Conservation (phyloP, 2,113 vertebrate genomes). For the Hyaena hyaena region DNA sequence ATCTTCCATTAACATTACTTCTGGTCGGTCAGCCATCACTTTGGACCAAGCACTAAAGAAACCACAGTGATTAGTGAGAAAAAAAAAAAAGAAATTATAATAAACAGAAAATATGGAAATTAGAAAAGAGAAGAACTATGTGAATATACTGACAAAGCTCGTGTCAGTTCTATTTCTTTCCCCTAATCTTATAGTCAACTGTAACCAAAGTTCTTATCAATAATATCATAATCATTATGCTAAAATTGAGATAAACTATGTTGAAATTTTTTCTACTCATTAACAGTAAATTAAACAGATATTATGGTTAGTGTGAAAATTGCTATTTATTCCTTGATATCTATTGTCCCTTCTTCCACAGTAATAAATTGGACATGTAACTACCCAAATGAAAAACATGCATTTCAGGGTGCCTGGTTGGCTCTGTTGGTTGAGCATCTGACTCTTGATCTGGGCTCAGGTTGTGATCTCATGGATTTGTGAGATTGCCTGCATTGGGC, state of each 20-base stretch:
- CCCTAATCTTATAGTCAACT: background rate
- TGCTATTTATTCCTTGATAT: background rate
- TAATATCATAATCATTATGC: background rate
- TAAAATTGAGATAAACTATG: slow-evolving; percentile 9
- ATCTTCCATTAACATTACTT: background rate
- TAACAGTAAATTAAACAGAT: background rate
- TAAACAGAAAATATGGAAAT: background rate
- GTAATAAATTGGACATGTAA: background rate
- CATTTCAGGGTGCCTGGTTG: background rate
- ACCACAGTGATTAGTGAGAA: background rate
- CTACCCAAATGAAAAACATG: background rate
- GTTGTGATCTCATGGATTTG: no score
- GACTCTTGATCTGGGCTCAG: no score
- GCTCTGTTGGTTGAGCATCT: no score
- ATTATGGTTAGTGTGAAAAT: background rate
- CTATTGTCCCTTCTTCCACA: background rate
- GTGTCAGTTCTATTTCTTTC: background rate
- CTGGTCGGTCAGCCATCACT: background rate
- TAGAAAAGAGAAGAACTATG: background rate
- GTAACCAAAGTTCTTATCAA: slow-evolving; percentile 2
- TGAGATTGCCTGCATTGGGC: no score
- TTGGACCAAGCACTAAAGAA: slow-evolving; percentile 35
- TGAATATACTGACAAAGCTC: background rate
- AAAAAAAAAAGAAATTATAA: slow-evolving; percentile 1
- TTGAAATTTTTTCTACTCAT: background rate